Evolutionary conservation across 2,888 invertebrate genomes (phyloP).

Genomic region (Aphrophora alni): DNA sequence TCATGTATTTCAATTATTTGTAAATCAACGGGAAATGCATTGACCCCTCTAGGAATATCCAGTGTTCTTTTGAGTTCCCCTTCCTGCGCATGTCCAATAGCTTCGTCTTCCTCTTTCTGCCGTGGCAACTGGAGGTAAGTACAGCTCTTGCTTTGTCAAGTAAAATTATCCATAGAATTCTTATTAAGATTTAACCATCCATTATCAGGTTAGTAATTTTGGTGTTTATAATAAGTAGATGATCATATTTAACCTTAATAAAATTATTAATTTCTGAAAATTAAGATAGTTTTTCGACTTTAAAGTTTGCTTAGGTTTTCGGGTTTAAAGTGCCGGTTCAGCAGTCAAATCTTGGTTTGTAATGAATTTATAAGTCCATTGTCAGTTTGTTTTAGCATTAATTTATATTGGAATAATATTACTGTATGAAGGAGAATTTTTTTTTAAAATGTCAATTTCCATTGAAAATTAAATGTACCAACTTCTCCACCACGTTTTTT

Average conservation of each 20-base stretch:
- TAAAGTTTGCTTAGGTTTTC: background rate
- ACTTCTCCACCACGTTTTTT: slow-evolving; percentile 29
- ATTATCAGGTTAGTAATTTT: slow-evolving; percentile 32
- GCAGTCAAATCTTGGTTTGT: background rate
- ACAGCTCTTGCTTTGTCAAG: slow-evolving; percentile 43
- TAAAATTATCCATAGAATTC: slow-evolving; percentile 44
- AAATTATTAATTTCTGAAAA: background rate
- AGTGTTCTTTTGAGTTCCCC: slow-evolving; percentile 37
- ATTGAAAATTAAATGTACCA: background rate
- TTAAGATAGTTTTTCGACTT: background rate
- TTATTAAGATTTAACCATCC: slow-evolving; percentile 41
- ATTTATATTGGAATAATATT: no score
- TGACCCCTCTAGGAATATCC: slow-evolving; percentile 37
- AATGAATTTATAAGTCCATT: background rate
- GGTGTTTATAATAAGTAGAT: background rate
- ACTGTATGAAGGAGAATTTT: no score
- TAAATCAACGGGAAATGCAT: background rate
- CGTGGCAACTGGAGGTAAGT: slow-evolving; percentile 56
- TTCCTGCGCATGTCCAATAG: slow-evolving; percentile 50
- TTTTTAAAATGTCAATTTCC: no score
- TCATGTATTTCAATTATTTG: background rate
- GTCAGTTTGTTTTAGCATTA: no score
- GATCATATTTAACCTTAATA: background rate
- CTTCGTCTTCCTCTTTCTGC: slow-evolving; percentile 55
- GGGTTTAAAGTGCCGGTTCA: slow-evolving; percentile 15